Percentiles rank a stretch among this genome's conserved stretches.
Evolutionary conservation across 2,888 invertebrate genomes (phyloP).

Genomic region (Thyatira batis): DNA sequence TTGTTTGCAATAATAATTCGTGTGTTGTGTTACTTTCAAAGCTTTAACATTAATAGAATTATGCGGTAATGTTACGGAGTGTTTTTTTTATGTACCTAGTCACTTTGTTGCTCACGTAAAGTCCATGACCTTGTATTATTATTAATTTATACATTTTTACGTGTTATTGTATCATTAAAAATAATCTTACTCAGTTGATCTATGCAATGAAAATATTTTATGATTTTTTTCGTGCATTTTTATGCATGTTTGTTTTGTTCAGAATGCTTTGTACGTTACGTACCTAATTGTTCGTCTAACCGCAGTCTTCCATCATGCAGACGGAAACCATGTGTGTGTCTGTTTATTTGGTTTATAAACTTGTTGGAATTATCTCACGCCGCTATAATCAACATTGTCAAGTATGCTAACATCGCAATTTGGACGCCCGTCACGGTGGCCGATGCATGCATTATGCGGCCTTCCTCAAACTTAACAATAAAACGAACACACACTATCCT

Average conservation of each 20-base stretch:
- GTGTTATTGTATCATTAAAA: background rate
- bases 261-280: background rate
- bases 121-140: background rate
- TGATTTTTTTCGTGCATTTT: constrained; percentile 2
- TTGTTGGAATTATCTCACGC: constrained; percentile 39
- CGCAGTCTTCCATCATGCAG: constrained; percentile 6
- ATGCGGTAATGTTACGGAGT: background rate
- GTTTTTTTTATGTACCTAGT: constrained; percentile 5
- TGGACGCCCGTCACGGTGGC: constrained; percentile 50
- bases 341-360: constrained; percentile 10
- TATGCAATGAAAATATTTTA: background rate
- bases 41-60: background rate
- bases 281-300: background rate
- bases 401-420: constrained; percentile 44
- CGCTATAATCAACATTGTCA: constrained; percentile 32
- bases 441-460: constrained; percentile 43
- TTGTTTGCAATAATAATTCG: background rate
- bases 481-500: constrained; percentile 47
- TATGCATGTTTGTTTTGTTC: constrained; percentile 2
- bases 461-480: constrained; percentile 52
- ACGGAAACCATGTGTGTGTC: constrained; percentile 7
- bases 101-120: background rate
- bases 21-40: constrained; percentile 1
- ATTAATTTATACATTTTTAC: background rate
- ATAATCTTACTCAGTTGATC: background rate